These are phyloP conservation scores for Scolopax mira DNA, from an alignment of 2,113 vertebrate genomes.

Conservation along the genomic window DNA sequence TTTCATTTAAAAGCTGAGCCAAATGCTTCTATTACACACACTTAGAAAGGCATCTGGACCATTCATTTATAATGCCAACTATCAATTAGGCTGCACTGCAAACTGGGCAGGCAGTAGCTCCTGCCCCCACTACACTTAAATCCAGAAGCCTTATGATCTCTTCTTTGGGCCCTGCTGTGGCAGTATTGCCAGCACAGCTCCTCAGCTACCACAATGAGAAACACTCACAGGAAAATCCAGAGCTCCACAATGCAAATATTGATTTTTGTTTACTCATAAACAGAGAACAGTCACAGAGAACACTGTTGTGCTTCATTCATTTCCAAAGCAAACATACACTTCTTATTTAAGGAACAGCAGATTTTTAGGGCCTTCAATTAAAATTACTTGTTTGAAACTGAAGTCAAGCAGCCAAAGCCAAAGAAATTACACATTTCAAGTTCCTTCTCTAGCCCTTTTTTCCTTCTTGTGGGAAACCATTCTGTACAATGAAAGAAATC, in stretches of 20 bases:
- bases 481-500: not conserved
- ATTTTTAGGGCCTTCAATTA: not conserved
- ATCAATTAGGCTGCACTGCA: not conserved
- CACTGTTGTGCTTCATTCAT: not conserved
- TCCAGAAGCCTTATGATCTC: not conserved
- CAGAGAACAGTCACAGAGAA: not conserved
- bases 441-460: not conserved
- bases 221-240: not conserved
- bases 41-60: not conserved
- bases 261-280: constrained; percentile 21
- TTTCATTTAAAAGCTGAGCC: not conserved
- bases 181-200: not conserved
- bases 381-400: not conserved
- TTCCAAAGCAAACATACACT: constrained; percentile 27
- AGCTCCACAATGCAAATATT: not conserved
- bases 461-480: not conserved
- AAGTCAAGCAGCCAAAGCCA: constrained; percentile 1
- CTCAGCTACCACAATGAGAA: not conserved
- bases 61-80: not conserved
- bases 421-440: constrained; percentile 26
- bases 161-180: not conserved
- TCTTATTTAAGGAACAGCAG: not conserved
- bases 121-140: not conserved
- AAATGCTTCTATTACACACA: not conserved
- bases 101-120: not conserved